Base-by-base conservation (phyloP, 2,113 vertebrate species). In the Talpa occidentalis region DNA sequence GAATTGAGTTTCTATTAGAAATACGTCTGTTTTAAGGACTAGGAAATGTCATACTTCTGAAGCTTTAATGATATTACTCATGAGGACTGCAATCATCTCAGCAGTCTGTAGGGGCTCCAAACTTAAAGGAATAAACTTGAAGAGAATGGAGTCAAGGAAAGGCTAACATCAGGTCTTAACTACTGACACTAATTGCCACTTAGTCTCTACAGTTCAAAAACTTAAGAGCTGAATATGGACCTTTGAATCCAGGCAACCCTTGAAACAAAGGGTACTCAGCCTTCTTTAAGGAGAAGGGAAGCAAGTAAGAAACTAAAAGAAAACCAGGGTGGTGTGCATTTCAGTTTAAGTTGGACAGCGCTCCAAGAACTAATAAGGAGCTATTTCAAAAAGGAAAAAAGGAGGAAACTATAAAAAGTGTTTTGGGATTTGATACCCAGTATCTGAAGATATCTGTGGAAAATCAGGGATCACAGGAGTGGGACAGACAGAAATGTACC, bases 221-320 rank as follows among this genome's bases (percentile, higher is more conserved):
- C 24, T 49, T 16, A 40, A 90, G 59, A 82, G 47, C 28, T 76
- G 52, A 90, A 80, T 87, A 54, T 77, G 64, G 66, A 52, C 10
- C 44, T 72, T 40, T 66, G 22, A 69, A 77, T 70, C 73, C 62
- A 54, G 85, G 52, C 49, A 79, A 70, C 12, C 3, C 19, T 54
- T 54, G 60, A 28, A 82, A 83, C 59, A 94, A 74, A 84, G 66
- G 54, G 16, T 52, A 30, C 12, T 17, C 67, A 44, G 69, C 32
- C 19, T 26, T 35, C 37, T 26, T 88, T 62, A 69, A 88, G 15
- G 22, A 40, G 69, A 81, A 93, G 42, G 44, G 81, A 86, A 67
- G 32, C n/a, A 49, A 62, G n/a, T 56, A 66, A 59, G 22, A 95
- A 80, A 93, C 17, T 10, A 73, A 74, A 74, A 88, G 67, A 94